Evolutionary conservation across 2,888 invertebrate species (phyloP).

Genomic region (Oithona nana): DNA sequence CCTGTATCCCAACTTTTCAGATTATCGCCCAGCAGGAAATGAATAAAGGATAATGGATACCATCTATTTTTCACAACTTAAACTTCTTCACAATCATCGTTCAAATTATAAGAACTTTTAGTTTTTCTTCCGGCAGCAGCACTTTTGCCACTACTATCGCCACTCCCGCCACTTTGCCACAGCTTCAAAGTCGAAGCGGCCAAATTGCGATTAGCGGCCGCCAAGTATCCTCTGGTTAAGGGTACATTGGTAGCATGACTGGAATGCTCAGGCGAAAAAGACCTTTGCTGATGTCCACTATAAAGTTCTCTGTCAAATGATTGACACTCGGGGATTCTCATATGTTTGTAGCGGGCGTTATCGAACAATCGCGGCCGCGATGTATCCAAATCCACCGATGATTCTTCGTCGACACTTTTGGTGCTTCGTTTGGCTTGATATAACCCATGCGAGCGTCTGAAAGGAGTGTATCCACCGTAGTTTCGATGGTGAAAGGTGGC

Average conservation of each 20-base stretch:
- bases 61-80: no score
- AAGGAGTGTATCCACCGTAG: no score
- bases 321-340: not conserved
- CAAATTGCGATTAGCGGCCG: not conserved
- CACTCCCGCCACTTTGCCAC: not conserved
- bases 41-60: no score
- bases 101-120: not conserved
- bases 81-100: no score
- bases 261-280: not conserved
- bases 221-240: not conserved
- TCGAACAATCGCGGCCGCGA: not conserved
- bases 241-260: not conserved
- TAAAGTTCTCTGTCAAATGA: not conserved
- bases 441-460: not conserved
- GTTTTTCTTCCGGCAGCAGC: not conserved
- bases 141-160: not conserved
- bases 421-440: not conserved
- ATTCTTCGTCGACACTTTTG: not conserved
- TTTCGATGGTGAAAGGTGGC: no score
- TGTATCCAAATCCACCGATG: not conserved
- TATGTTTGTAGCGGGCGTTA: not conserved
- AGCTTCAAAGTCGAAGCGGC: not conserved
- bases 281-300: not conserved
- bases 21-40: no score
- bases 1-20: no score